Conservation (phyloP, 1,140 invertebrate genomes). For the Amyelois transitella region DNA sequence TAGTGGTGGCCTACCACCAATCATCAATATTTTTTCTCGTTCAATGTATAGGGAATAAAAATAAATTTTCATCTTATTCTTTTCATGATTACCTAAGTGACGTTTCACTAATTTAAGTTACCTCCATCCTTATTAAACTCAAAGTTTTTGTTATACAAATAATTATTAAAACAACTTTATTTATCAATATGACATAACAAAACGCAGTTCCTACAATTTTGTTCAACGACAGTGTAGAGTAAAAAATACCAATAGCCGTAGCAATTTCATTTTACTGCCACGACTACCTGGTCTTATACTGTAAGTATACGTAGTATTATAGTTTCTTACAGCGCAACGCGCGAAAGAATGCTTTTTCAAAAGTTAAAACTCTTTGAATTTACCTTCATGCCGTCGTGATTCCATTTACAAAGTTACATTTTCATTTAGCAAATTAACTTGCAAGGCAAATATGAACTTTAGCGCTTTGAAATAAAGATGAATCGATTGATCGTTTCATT, state of each 20-base stretch:
- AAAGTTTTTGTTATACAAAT: too few species aligned
- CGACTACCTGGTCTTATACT: neutral
- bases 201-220: neutral
- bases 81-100: too few species aligned
- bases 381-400: neutral
- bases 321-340: neutral
- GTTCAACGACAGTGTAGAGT: neutral
- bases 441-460: neutral
- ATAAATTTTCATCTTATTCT: too few species aligned
- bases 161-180: too few species aligned
- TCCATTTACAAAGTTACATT: neutral
- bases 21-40: too few species aligned
- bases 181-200: too few species aligned
- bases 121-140: too few species aligned
- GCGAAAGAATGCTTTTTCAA: neutral
- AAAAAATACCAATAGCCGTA: neutral
- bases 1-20: too few species aligned
- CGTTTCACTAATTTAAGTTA: too few species aligned
- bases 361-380: neutral
- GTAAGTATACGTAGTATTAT: neutral
- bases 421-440: neutral
- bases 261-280: neutral
- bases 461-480: neutral
- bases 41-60: too few species aligned
- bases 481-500: neutral